These are phyloP conservation scores for Mamestra brassicae DNA, from an alignment of 2,888 invertebrate species.

Conservation along the genomic window DNA sequence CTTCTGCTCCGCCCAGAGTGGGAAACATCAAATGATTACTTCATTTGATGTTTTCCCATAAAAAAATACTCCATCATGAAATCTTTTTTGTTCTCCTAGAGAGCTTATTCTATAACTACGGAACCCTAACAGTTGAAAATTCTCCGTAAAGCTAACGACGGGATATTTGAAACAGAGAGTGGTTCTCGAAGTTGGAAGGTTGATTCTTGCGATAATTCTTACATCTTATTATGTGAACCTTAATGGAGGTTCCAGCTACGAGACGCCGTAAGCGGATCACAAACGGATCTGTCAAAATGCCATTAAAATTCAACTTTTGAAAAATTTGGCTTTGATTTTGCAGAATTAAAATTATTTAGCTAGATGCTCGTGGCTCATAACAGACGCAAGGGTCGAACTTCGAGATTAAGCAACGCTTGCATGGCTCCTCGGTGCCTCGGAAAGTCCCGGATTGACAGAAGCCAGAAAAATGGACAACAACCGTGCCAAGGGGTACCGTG, in stretches of 20 bases:
- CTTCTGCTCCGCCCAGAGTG: too few relatives aligned
- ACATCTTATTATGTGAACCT: slow-evolving; percentile 48
- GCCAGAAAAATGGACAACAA: too few relatives aligned
- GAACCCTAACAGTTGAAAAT: slow-evolving; percentile 24
- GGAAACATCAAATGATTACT: too few relatives aligned
- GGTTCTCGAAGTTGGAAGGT: slow-evolving; percentile 46
- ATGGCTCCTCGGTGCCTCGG: too few relatives aligned
- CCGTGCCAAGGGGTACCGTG: too few relatives aligned
- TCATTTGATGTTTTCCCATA: too few relatives aligned
- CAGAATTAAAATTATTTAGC: background rate
- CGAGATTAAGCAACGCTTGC: too few relatives aligned
- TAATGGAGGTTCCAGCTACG: slow-evolving; percentile 50
- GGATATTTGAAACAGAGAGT: slow-evolving; percentile 32
- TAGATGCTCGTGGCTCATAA: too few relatives aligned
- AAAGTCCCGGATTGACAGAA: too few relatives aligned
- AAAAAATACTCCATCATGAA: too few relatives aligned
- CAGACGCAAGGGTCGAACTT: too few relatives aligned
- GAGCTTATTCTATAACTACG: background rate
- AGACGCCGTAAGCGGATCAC: slow-evolving; percentile 39
- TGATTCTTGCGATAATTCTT: slow-evolving; percentile 36
- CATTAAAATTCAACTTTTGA: slow-evolving; percentile 33
- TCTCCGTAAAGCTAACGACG: slow-evolving; percentile 15
- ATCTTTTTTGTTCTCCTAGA: too few relatives aligned
- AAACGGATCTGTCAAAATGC: slow-evolving; percentile 42
- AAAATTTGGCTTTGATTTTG: background rate